phyloP scores from a whole-genome alignment of 2,888 invertebrate genomes.

The Tetramorium bicarinatum region DNA sequence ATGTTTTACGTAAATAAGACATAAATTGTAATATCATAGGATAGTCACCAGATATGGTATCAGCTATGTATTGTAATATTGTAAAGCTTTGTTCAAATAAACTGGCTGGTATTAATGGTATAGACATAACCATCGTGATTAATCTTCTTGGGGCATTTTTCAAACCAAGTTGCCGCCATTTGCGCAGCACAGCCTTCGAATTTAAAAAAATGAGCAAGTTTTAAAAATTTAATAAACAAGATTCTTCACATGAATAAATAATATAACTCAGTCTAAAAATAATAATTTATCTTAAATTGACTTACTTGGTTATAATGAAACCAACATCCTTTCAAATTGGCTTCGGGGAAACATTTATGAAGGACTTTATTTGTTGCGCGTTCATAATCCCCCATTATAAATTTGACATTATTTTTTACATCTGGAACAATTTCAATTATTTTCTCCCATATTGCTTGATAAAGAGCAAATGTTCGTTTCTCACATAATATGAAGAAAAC shows the following conservation, averaged over 20 bases:
- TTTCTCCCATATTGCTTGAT: slow-evolving; percentile 12
- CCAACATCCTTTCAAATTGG: neutral
- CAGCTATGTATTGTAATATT: neutral
- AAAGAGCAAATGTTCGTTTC: neutral
- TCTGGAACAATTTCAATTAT: slow-evolving; percentile 3
- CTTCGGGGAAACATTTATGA: neutral
- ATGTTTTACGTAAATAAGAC: too few species aligned
- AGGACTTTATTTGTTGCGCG: neutral
- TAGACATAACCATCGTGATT: neutral
- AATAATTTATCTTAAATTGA: neutral
- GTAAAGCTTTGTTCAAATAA: neutral
- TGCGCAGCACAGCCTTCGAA: neutral
- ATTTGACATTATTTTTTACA: neutral
- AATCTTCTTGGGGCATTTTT: neutral
- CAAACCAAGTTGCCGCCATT: slow-evolving; percentile 5
- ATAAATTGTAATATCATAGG: too few species aligned
- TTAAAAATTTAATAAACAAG: neutral
- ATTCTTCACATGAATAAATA: neutral
- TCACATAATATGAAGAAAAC: slow-evolving; percentile 12
- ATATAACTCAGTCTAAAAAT: neutral
- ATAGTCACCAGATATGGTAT: neutral
- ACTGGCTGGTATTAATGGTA: neutral
- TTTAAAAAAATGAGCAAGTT: neutral
- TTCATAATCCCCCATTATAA: slow-evolving; percentile 17
- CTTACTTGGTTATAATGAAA: slow-evolving; percentile 5